Conservation (phyloP, 2,113 vertebrate species). For the Parotia lawesii region DNA sequence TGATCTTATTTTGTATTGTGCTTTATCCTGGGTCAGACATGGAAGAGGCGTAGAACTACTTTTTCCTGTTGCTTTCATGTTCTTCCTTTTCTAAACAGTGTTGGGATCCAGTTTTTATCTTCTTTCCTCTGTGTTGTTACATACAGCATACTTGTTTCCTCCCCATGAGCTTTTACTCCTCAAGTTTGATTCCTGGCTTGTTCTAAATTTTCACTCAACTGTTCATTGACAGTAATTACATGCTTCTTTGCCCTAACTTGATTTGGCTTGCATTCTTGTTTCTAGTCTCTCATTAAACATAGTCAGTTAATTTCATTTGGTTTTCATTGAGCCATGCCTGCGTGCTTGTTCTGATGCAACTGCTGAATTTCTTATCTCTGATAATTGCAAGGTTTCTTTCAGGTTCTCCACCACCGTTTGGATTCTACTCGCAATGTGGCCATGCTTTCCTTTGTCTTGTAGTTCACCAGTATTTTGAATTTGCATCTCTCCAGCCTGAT, state of each 20-base stretch:
- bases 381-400: neutral
- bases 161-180: neutral
- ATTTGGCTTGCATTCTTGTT: constrained; percentile 47
- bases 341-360: neutral
- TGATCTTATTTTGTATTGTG: neutral
- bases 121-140: neutral
- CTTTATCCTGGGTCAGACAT: neutral
- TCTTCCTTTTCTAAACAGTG: neutral
- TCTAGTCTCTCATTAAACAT: constrained; percentile 41
- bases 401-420: neutral
- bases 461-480: neutral
- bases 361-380: constrained; percentile 1
- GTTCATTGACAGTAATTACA: constrained; percentile 55
- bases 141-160: neutral
- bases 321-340: neutral
- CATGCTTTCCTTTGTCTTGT: neutral
- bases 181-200: neutral
- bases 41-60: neutral
- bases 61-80: neutral
- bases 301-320: constrained; percentile 52
- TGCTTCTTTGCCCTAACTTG: constrained; percentile 58
- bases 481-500: neutral
- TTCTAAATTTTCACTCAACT: constrained; percentile 17
- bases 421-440: neutral
- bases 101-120: neutral